Base-by-base conservation (phyloP, 2,113 vertebrate species). In the Perccottus glenii region DNA sequence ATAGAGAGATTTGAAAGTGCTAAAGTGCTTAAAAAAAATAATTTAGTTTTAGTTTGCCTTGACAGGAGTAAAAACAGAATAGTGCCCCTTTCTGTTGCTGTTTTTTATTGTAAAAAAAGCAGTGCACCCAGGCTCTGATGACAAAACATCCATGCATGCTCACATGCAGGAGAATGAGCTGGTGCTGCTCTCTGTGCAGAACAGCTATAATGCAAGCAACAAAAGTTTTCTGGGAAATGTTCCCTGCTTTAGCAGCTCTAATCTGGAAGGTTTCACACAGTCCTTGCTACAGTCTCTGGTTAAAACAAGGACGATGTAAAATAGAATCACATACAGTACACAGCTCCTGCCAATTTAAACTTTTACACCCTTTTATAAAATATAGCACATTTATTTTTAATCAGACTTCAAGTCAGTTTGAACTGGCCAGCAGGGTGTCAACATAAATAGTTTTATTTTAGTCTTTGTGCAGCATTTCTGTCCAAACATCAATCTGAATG, bases 41-140 rank as follows among this genome's bases (percentile, higher is more conserved):
- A 3, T 68, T 83, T 85, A 85, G 90, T 64, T 78, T 88, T 84
- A 56, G 90, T 88, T 89, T 86, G 88, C 85, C 79, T 88, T 81
- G 84, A 77, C 75, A 62, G 51, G 65, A 64, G 82, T 77, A 76
- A 70, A 35, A 36, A 73, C 81, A 81, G 60, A 77, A 67, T 74
- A 80, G 83, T 51, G 58, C 58, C 70, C 60, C 63, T 82, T 91
- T 89, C 73, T 86, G 87, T 88, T 82, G 78, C 77, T 14, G 44
- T 67, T 64, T 43, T 49, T 81, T 83, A 70, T 55, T 55, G n/a
- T 35, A 49, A 74, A 70, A 53, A 48, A 67, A 50, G 71, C 75
- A 59, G 57, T 45, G 74, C 85, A 85, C 73, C 61, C 78, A 87
- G 73, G 40, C n/a, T 65, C 67, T 16, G 59, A 45, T n/a, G 64